Percentiles rank a stretch among this genome's conserved stretches.
Evolutionary conservation across 30 jellyfish, hydroid and myxozoan genomes (phyloP).

Genomic region (Mastigias papua): DNA sequence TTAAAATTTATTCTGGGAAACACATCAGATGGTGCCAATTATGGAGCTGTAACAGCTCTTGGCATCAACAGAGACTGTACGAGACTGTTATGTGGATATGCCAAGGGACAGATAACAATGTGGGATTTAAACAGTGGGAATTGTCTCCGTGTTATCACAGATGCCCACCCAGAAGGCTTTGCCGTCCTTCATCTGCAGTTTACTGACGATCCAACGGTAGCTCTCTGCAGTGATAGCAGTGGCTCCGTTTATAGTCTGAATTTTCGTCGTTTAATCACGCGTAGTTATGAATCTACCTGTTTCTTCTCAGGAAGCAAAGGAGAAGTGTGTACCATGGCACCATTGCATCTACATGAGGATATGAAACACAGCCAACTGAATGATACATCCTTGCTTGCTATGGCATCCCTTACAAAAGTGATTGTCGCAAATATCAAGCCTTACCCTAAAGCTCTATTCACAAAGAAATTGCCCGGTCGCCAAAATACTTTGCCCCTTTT

Average conservation of each 20-base stretch:
- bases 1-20: conserved; percentile 89
- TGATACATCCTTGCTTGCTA: conserved; percentile 90
- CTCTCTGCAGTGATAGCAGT: conserved; percentile 98
- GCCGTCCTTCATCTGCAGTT: conserved; percentile 98
- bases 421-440: conserved; percentile 93
- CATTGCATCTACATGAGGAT: conserved; percentile 89
- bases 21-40: conserved; percentile 94
- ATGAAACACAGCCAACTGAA: conserved; percentile 89
- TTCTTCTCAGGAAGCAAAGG: conserved; percentile 99
- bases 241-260: conserved; percentile 98
- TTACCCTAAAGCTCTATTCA: conserved; percentile 88
- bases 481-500: conserved; percentile 86
- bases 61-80: conserved; percentile 96
- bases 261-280: conserved; percentile 84
- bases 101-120: conserved; percentile 98
- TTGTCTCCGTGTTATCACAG: conserved; percentile 94
- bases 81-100: conserved; percentile 96
- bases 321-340: conserved; percentile 98
- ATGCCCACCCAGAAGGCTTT: conserved; percentile 97
- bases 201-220: conserved; percentile 97
- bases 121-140: conserved; percentile 96
- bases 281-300: conserved; percentile 98
- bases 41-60: conserved; percentile 99
- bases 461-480: conserved; percentile 84
- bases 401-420: conserved; percentile 97